A percentile compares a stretch with the other conserved stretches of the same genome.
These are phyloP conservation scores for Microchrysa polita DNA, from an alignment of 2,888 invertebrate genomes.

Conservation along the genomic window DNA sequence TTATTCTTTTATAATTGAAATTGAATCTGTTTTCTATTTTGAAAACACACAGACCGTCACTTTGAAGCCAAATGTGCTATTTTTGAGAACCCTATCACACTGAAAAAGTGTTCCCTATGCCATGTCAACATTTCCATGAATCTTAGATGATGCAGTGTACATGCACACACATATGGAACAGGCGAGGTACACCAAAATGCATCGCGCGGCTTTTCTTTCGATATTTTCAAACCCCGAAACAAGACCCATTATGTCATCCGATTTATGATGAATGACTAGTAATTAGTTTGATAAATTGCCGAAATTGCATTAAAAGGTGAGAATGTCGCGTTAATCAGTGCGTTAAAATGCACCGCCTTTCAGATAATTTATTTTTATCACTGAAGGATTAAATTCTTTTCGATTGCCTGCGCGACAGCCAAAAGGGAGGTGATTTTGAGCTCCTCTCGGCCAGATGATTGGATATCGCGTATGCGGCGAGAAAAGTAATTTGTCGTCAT, in stretches of 20 bases:
- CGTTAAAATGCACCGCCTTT: slow-evolving; percentile 45
- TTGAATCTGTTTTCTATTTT: slow-evolving; percentile 24
- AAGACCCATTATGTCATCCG: slow-evolving; percentile 29
- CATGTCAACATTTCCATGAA: not conserved
- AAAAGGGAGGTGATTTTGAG: no score
- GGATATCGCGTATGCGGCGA: not conserved
- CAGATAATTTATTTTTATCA: slow-evolving; percentile 48
- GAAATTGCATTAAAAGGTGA: slow-evolving; percentile 48
- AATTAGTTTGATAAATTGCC: slow-evolving; percentile 47
- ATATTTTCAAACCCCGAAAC: not conserved
- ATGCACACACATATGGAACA: not conserved
- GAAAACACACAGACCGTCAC: slow-evolving; percentile 23
- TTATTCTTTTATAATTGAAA: slow-evolving; percentile 41
- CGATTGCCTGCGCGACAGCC: no score
- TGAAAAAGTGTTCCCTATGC: not conserved
- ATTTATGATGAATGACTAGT: slow-evolving; percentile 42
- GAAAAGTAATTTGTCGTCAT: slow-evolving; percentile 24
- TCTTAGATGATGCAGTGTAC: not conserved
- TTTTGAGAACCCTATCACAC: not conserved
- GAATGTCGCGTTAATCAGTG: slow-evolving; percentile 47
- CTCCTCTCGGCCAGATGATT: not conserved
- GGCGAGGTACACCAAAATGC: not conserved
- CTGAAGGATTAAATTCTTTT: slow-evolving; percentile 42
- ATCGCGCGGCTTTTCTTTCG: not conserved
- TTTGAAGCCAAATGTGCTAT: not conserved